phyloP scores from a whole-genome alignment of 2,888 invertebrate species.

The Bembecia ichneumoniformis region DNA sequence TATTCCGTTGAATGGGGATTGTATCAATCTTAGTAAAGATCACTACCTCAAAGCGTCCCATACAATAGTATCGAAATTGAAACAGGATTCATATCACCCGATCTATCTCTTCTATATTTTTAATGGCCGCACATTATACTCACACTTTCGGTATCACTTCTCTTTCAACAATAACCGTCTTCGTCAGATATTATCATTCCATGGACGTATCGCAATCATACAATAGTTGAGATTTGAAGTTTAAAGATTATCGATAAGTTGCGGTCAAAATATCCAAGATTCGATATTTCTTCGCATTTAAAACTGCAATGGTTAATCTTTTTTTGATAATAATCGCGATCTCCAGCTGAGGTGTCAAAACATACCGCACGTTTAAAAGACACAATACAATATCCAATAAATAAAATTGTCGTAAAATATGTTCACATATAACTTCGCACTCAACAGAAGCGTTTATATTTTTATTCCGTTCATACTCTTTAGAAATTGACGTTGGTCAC shows the following conservation, averaged over 20 bases:
- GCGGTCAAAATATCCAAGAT: conserved; percentile 48
- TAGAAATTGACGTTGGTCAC: too few relatives aligned
- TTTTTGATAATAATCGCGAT: conserved; percentile 18
- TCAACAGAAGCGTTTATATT: background rate
- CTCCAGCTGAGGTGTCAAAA: conserved; percentile 16
- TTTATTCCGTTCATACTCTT: background rate
- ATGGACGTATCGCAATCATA: conserved; percentile 5
- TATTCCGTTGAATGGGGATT: too few relatives aligned
- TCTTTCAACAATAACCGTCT: conserved; percentile 20
- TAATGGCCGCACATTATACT: conserved; percentile 18
- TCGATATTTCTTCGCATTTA: conserved; percentile 18
- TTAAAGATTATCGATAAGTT: conserved; percentile 9
- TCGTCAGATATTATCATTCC: conserved; percentile 30
- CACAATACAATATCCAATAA: background rate
- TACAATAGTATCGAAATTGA: conserved; percentile 43
- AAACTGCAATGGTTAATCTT: conserved; percentile 11
- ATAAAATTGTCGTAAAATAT: background rate
- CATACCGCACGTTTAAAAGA: conserved; percentile 4
- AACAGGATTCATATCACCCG: conserved; percentile 41
- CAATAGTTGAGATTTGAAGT: background rate
- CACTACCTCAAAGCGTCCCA: conserved; percentile 29
- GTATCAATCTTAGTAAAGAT: conserved; percentile 1
- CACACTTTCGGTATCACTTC: conserved; percentile 24
- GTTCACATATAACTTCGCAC: background rate
- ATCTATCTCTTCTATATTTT: conserved; percentile 20